Evolutionary conservation across 1,140 invertebrate genomes (phyloP), one percentile per base, ranked within the genome.

Genomic region (Scaptomyza montana): DNA sequence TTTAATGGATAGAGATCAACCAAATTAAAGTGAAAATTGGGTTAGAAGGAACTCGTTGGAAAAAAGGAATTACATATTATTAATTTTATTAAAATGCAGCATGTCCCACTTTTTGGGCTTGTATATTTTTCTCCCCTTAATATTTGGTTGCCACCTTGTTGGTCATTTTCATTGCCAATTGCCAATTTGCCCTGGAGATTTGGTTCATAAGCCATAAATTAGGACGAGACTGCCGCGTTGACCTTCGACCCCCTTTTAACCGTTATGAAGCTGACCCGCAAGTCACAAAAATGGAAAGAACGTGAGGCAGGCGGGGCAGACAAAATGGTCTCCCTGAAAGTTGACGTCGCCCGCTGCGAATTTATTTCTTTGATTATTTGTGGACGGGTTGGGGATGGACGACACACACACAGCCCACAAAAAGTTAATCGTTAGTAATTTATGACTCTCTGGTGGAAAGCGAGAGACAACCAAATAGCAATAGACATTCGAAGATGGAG

Each of bases 351-450:
- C 64, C 70, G 64, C 50, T 57, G 72, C 54, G 60, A 67, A 65
- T 75, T 75, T 75, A 68, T 75, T 74, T 76, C 67, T 71, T 76
- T 76, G 73, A 76, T 76, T 76, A 76, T 72, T 76, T 65, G 55
- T 59, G 33, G 36, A 54, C 7, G 33, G 33, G 33, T 9, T 2
- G 33, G 8, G 8, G 33, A 36, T 43, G 12, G 39, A 41, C n/a
- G 28, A 46, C 21, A 25, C 21, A 25, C 63, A n/a, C 54, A 33
- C 61, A 51, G 56, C 62, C 41, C 33, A 76, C 71, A 73, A 76
- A 77, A 87, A 79, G 82, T 87, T 87, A 87, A 77, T 81, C 82
- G 72, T 68, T 76, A 71, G 78, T 87, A 89, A 87, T 87, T 87
- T 87, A 87, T 87, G 85, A 67, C 65, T 45, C 61, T 75, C 50